phyloP scores from a whole-genome alignment of 2,888 invertebrate species.

The Pandemis heparana region DNA sequence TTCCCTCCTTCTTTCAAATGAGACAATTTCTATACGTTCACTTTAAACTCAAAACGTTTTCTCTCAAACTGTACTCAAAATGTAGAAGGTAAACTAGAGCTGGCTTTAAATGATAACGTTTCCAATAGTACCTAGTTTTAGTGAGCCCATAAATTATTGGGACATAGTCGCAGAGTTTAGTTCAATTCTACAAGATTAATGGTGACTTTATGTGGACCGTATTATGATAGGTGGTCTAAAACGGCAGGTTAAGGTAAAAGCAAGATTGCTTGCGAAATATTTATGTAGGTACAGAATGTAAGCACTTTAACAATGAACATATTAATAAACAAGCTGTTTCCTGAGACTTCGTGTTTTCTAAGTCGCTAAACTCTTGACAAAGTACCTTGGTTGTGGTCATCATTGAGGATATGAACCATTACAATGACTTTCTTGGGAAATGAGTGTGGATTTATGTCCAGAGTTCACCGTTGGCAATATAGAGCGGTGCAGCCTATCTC shows the following conservation, averaged over 20 bases:
- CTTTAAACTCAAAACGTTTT: constrained; percentile 15
- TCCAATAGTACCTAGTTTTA: constrained; percentile 9
- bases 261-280: background rate
- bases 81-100: constrained; percentile 1
- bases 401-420: too few species aligned
- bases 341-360: too few species aligned
- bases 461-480: too few species aligned
- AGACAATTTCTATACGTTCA: constrained; percentile 26
- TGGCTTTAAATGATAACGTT: constrained; percentile 1
- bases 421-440: too few species aligned
- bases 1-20: constrained; percentile 32
- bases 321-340: too few species aligned
- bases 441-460: too few species aligned
- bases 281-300: background rate
- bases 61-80: too few species aligned
- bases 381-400: too few species aligned
- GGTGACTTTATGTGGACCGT: background rate
- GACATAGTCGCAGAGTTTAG: constrained; percentile 7
- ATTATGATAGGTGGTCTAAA: background rate
- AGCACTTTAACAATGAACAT: too few species aligned
- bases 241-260: background rate
- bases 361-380: too few species aligned
- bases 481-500: too few species aligned
- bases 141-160: constrained; percentile 22
- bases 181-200: constrained; percentile 19